phyloP scores from a whole-genome alignment of 2,113 vertebrate genomes.

The Boulengeromyrus knoepffleri region DNA sequence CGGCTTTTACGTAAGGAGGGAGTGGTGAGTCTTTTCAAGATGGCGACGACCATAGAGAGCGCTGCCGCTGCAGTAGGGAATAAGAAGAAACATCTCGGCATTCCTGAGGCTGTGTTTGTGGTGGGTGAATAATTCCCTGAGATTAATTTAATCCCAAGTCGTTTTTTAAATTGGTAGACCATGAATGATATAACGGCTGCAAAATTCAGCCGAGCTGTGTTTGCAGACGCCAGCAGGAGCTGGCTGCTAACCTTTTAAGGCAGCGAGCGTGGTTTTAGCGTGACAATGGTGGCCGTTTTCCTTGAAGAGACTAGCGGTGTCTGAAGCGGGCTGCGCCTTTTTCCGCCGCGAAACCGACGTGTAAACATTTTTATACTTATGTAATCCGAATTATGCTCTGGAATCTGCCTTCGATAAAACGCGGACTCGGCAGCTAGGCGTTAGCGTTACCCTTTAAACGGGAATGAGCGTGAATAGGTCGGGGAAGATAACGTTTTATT shows the following conservation, averaged over 20 bases:
- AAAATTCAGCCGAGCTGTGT: not conserved
- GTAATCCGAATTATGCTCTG: not conserved
- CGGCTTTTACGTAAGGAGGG: conserved; percentile 41
- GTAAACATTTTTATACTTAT: not conserved
- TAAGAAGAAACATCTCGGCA: conserved; percentile 78
- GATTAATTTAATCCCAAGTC: not conserved
- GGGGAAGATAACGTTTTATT: not conserved
- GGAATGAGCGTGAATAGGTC: not conserved
- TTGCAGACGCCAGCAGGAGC: conserved; percentile 2
- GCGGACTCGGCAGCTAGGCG: not conserved
- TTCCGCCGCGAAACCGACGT: not conserved
- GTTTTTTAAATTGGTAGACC: not conserved
- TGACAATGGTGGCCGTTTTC: not conserved
- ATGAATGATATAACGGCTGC: not conserved
- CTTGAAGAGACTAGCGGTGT: not conserved
- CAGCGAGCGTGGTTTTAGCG: not conserved
- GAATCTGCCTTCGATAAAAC: not conserved
- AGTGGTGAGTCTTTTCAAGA: conserved; percentile 65
- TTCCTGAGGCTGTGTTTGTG: conserved; percentile 87
- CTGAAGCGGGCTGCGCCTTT: not conserved
- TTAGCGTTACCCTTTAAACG: not conserved
- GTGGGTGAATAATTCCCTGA: conserved; percentile 53
- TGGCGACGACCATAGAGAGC: conserved; percentile 75
- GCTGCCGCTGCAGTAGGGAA: conserved; percentile 56
- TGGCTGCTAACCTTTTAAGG: conserved; percentile 17